Base-by-base conservation (phyloP, 2,888 invertebrate genomes). In the Schizaphis graminum region DNA sequence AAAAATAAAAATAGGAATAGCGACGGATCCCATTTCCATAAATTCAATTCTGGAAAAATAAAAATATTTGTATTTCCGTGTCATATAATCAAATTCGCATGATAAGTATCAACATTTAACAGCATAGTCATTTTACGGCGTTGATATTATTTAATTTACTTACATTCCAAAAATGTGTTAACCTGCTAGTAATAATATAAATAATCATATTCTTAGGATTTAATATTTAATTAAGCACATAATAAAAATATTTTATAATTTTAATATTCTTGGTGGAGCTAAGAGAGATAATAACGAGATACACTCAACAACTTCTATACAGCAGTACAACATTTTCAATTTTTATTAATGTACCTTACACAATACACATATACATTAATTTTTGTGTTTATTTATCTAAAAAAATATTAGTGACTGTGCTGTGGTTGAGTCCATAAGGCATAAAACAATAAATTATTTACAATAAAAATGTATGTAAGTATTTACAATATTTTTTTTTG, bases 1-100 rank as follows among this genome's bases (percentile, higher is more conserved):
- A 56, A 53, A 91, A 24, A 91, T 28, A 85, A 85, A 91, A 53
- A 85, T 41, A 91, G 28, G 41, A 7, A 16, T n/a, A 21, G 16
- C 11, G 1, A 35, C 21, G 86, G 61, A 92, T 56, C 47, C 49
- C 26, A 87, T 86, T 87, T 47, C 61, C 61, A 35, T 87, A 92
- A 87, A 87, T 86, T 92, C 61, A 57, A 87, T 92, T 87, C 35
- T 49, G 49, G 61, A 92, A 92, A 86, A 47, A 87, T 67, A 61
- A 47, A 92, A 92, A 87, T 86, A 92, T 87, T 92, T 87, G 49
- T 92, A 49, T 49, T 61, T 0, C 47, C 35, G 0, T 26, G 0
- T 35, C 35, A 1, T n/a, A 47, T 87, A 61, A 61, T 87, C 61
- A 61, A 87, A 87, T 87, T 92, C 5, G 3, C n/a, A n/a, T 47